A percentile compares a stretch with the other conserved stretches of the same genome.
Evolutionary conservation across 2,797 vertebrate species (phyloP).

Genomic region (Serranus cabrilla): DNA sequence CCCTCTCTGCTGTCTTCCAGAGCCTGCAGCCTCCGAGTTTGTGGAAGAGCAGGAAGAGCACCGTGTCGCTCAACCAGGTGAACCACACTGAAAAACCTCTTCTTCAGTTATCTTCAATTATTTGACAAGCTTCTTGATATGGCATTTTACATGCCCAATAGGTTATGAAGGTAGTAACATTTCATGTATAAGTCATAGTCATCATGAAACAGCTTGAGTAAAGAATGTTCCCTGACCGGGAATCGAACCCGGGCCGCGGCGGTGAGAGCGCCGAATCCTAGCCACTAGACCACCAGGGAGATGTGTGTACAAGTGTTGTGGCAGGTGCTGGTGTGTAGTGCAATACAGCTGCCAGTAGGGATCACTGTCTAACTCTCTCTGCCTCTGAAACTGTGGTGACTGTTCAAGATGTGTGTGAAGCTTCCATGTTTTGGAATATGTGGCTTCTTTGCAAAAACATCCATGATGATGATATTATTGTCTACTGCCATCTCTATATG

Average conservation of each 20-base stretch:
- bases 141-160: too few species aligned
- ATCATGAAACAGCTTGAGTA: background rate
- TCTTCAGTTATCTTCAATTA: background rate
- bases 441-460: too few species aligned
- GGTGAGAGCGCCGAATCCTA: conserved; percentile 85
- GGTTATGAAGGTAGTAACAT: too few species aligned
- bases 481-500: too few species aligned
- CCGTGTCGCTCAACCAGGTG: conserved; percentile 92
- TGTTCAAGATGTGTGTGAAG: too few species aligned
- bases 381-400: too few species aligned
- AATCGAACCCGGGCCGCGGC: conserved; percentile 82
- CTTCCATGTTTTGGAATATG: too few species aligned
- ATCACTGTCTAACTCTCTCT: too few species aligned
- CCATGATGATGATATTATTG: too few species aligned
- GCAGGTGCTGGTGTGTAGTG: too few species aligned
- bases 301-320: background rate
- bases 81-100: background rate
- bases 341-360: too few species aligned
- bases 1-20: conserved; percentile 95
- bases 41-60: conserved; percentile 93
- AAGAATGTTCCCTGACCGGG: conserved; percentile 74
- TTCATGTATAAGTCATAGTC: too few species aligned
- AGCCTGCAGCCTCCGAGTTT: conserved; percentile 93
- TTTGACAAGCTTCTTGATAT: background rate
- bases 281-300: conserved; percentile 69